A percentile compares a stretch with the other conserved stretches of the same genome.
phyloP scores from a whole-genome alignment of 2,113 vertebrate species.

The Leucosticte australis region DNA sequence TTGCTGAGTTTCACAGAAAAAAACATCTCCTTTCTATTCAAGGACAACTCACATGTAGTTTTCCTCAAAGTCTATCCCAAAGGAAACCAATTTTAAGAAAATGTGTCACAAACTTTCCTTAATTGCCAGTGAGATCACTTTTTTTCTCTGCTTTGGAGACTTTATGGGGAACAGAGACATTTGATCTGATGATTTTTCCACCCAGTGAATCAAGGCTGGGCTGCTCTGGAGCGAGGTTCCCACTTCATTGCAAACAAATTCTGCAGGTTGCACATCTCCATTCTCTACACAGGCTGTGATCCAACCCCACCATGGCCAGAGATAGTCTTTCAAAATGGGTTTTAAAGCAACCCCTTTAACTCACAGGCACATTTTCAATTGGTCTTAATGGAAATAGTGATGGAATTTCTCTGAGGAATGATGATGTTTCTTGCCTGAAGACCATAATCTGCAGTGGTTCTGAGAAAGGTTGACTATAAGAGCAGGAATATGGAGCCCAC shows the following conservation, averaged over 20 bases:
- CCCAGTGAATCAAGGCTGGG: not conserved
- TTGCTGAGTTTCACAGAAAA: not conserved
- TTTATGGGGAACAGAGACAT: slow-evolving; percentile 26
- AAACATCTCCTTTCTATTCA: not conserved
- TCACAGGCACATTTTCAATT: not conserved
- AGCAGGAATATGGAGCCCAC: not conserved
- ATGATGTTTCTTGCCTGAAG: not conserved
- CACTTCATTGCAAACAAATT: not conserved
- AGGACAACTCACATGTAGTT: not conserved
- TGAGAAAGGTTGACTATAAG: not conserved
- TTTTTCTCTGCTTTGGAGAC: not conserved
- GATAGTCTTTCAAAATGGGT: not conserved
- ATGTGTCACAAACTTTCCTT: slow-evolving; percentile 21
- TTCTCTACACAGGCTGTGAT: too few relatives aligned
- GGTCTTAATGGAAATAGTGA: not conserved
- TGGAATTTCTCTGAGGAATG: not conserved
- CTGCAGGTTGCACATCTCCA: not conserved
- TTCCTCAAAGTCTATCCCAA: not conserved
- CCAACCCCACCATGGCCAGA: not conserved
- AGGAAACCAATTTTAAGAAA: not conserved
- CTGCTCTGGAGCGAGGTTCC: not conserved
- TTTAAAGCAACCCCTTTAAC: not conserved
- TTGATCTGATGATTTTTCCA: slow-evolving; percentile 56
- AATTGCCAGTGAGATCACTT: slow-evolving; percentile 41
- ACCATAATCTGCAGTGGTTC: not conserved